Evolutionary conservation across 1,140 invertebrate genomes (phyloP), one percentile per base, ranked within the genome.

Genomic region (Cydia splendana): DNA sequence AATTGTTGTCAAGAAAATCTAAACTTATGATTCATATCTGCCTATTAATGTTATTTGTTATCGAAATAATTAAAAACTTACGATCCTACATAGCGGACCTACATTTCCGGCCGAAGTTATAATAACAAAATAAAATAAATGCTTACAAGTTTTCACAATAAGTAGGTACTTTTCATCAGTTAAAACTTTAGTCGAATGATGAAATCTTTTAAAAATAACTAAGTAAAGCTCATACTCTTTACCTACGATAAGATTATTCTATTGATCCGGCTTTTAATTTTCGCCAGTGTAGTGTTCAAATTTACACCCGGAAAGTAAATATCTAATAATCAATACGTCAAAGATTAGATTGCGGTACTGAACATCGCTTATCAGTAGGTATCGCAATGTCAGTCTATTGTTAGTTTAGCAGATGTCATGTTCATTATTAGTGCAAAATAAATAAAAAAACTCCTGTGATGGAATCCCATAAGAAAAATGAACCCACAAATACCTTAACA

Each of bases 371-470:
- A 71, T 71, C 67, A 38, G n/a, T 34, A 34, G 30, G 30, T 38
- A 20, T 20, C 34, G 10, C 34, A 71, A 71, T 71, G 67, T 71
- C 67, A 71, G 67, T 71, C 67, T 69, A 38, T 30, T 71, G n/a
- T n/a, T 71, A 38, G 38, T 71, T 10, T 24, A 24, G 2, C 2
- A 45, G n/a, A 71, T 7, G 2, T 38, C n/a, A 38, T 10, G n/a
- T 45, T 20, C 15, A 18, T 34, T 20, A 42, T 18, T 42, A 34
- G 67, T 38, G 34, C 76, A 71, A 28, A 28, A 30, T 13, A 84
- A 82, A 71, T 78, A 80, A 65, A 74, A 34, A 34, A 34, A 30
- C 10, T 71, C 13, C 15, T 18, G 30, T 18, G 34, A 71, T 71
- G 67, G 67, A 71, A 18, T 9, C 67, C 1, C 24, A 38, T 38